Evolutionary conservation across 2,888 invertebrate genomes (phyloP).

Genomic region (Panorpa germanica): DNA sequence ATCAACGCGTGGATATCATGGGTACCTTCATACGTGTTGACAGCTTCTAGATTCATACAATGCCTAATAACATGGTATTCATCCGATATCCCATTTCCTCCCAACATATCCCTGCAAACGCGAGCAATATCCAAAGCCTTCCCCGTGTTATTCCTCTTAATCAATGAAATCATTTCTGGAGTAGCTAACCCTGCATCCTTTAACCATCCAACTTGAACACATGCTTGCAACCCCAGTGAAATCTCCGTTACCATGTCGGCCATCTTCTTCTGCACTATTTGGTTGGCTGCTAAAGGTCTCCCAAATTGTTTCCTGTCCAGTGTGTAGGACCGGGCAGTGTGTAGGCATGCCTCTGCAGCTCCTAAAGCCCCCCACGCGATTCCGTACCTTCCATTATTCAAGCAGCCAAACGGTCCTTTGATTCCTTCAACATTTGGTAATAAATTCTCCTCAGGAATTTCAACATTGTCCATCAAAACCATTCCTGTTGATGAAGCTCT

Average conservation of each 20-base stretch:
- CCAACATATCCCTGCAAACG: constrained; percentile 81
- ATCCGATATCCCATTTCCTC: constrained; percentile 96
- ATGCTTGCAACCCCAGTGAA: constrained; percentile 68
- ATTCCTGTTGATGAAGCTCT: constrained; percentile 90
- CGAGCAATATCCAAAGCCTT: constrained; percentile 90
- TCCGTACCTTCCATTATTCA: constrained; percentile 93
- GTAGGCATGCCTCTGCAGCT: constrained; percentile 87
- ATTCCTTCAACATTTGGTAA: constrained; percentile 71
- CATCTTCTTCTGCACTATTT: constrained; percentile 92
- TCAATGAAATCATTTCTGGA: constrained; percentile 89
- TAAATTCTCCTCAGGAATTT: constrained; percentile 82
- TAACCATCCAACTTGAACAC: constrained; percentile 75
- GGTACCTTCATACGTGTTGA: constrained; percentile 98
- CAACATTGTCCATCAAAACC: constrained; percentile 91
- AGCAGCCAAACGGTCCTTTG: constrained; percentile 84
- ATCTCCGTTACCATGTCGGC: constrained; percentile 97
- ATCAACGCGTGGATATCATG: constrained; percentile 94
- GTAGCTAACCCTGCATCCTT: constrained; percentile 63
- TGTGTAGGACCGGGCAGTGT: constrained; percentile 75
- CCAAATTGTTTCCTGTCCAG: constrained; percentile 87
- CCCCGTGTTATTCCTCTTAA: constrained; percentile 90
- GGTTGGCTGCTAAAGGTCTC: constrained; percentile 83
- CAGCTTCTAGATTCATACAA: constrained; percentile 90
- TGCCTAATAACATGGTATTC: constrained; percentile 97
- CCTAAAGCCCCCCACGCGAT: constrained; percentile 96